Base-by-base conservation (phyloP, 2,888 invertebrate genomes). In the Ernsta delagoae region DNA sequence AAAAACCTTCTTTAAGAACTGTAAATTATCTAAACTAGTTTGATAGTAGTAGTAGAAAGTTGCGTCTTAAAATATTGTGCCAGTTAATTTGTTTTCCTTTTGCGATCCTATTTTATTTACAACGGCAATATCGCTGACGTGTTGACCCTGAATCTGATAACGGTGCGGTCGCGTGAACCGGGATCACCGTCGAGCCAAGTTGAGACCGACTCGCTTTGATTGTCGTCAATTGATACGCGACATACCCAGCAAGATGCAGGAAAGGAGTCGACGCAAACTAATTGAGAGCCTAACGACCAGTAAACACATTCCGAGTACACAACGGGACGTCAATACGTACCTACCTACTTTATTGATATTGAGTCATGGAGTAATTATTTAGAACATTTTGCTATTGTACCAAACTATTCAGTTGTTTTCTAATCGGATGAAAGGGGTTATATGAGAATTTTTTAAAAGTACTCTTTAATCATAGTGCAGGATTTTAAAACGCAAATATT, bases 191-290 rank as follows among this genome's bases (percentile, higher is more conserved):
- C 71, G 76, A 83, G 79, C n/a, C 5, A 12, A 48, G 48, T 12
- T 36, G 36, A 36, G 5, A 4, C 48, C 12, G n/a, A 80, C 79
- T 62, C 61, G 57, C 53, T 65, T 65, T 63, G 81, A 82, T 84
- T 83, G 81, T 74, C 75, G 76, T 73, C 82, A 84, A 86, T 86
- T 84, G 84, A 76, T 69, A 70, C 69, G 80, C 77, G 77, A 65
- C 72, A 70, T 72, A 70, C 78, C 71, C 72, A 72, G 72, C 71
- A 39, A 54, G 41, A 57, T 31, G 39, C 61, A 62, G 67, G 67
- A 68, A 57, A 57, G 56, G 24, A 54, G 16, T 45, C 45, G 5
- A 66, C 53, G 59, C 66, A 54, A 60, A 66, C 56, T 67, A 67
- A 67, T 48, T 61, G 67, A 56, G 54, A 61, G 16, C 45, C 45